These are phyloP conservation scores for Zelostemma sp. DNA, from an alignment of 1,140 invertebrate species.

Conservation along the genomic window DNA sequence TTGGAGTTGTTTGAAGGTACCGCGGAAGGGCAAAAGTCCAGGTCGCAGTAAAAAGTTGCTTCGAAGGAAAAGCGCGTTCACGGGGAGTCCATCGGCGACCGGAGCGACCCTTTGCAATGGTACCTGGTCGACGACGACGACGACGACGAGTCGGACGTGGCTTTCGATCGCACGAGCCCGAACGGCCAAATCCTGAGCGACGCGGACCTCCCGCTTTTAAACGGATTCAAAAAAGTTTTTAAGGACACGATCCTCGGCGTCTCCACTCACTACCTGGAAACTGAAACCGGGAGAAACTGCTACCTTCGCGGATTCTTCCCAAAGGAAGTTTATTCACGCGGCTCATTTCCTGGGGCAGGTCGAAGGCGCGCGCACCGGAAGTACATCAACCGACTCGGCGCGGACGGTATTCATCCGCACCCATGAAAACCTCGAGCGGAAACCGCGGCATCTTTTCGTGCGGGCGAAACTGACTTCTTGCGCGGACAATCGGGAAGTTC, in stretches of 20 bases:
- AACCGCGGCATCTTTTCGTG: conserved; percentile 80
- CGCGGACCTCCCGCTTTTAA: conserved; percentile 74
- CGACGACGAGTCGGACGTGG: conserved; percentile 74
- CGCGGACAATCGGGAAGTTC: conserved; percentile 75
- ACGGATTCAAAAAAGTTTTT: conserved; percentile 81
- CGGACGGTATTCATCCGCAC: conserved; percentile 71
- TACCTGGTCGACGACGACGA: conserved; percentile 74
- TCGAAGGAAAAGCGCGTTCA: conserved; percentile 71
- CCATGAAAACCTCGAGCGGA: conserved; percentile 48
- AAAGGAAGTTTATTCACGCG: conserved; percentile 84
- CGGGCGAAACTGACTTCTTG: conserved; percentile 76
- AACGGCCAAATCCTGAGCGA: conserved; percentile 67
- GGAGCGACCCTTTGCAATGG: conserved; percentile 83
- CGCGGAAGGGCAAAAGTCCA: conserved; percentile 34
- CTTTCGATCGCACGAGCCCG: conserved; percentile 50
- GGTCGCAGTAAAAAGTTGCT: conserved; percentile 52
- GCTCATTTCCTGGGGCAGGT: conserved; percentile 66
- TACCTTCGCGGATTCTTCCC: conserved; percentile 83
- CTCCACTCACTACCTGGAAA: conserved; percentile 90
- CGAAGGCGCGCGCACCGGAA: conserved; percentile 49
- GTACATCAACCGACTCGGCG: conserved; percentile 19
- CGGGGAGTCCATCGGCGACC: conserved; percentile 75
- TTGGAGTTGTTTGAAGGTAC: conserved; percentile 44
- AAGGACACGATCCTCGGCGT: conserved; percentile 85
- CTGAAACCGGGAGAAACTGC: conserved; percentile 84